Evolutionary conservation across 2,797 vertebrate genomes (phyloP), one percentile per base, ranked within the genome.

Genomic region (Gila robusta): DNA sequence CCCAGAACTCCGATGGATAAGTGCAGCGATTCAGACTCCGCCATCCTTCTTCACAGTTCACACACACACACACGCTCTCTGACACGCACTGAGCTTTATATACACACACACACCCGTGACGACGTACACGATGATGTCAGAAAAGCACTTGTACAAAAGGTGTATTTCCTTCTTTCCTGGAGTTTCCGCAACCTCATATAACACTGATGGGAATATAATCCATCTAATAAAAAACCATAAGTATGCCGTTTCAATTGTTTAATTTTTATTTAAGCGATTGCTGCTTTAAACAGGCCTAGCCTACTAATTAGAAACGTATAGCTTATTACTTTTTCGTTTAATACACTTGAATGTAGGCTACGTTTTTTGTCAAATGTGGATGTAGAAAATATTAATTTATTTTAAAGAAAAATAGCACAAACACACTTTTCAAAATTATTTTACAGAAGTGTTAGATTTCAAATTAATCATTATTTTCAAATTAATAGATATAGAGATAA

Each of bases 1-100:
- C 91, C 90, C 86, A 96, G 87, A 56, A 97, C 91, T 47, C 95
- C 96, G 56, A 96, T 85, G 32, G 96, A 96, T 82, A 93, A 89
- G 67, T 96, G 94, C 23, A 96, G 92, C 0, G 96, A 92, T 21
- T 72, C 91, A 32, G 89, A 26, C 14, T 86, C 56, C 0, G 92
- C 88, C 95, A 96, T 93, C 19, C 83, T 17, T 69, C n/a, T 92
- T 1, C 37, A 44, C 1, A n/a, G 19, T 2, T 49, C 16, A 49
- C 47, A 49, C 16, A 17, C 47, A 49, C 44, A 47, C 12, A 5
- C 47, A 5, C 0, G 0, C 12, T 28, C 10, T 4, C 23, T 32
- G 28, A 0, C 21, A 0, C 3, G 2, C 0, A 49, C 70, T 32
- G 16, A 6, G 49, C 14, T 41, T 39, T 87, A 86, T 81, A 66